phyloP scores from a whole-genome alignment of 2,888 invertebrate genomes.

The Melikaiella ostensackeni region DNA sequence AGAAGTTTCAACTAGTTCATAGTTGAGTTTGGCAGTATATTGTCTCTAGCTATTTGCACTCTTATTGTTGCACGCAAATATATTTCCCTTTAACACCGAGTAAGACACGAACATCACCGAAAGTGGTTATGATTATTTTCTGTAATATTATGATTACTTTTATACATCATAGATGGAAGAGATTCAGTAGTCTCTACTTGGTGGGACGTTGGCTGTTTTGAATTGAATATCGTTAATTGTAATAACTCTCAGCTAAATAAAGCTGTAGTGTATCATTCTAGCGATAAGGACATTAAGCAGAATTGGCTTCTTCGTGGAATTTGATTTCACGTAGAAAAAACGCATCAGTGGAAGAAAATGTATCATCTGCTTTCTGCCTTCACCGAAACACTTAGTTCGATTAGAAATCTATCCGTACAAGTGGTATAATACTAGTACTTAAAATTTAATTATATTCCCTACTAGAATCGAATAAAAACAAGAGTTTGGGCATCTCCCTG shows the following conservation, averaged over 20 bases:
- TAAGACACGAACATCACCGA: slow-evolving; percentile 57
- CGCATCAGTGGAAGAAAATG: slow-evolving; percentile 47
- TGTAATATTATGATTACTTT: slow-evolving; percentile 39
- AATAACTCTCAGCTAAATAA: slow-evolving; percentile 47
- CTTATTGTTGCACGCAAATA: slow-evolving; percentile 53
- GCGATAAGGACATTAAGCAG: slow-evolving; percentile 49
- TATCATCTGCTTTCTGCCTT: slow-evolving; percentile 51
- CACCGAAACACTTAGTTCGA: slow-evolving; percentile 45
- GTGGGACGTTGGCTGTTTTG: slow-evolving; percentile 49
- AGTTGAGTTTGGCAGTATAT: slow-evolving; percentile 77
- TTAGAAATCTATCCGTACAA: slow-evolving; percentile 53
- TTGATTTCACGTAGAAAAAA: slow-evolving; percentile 50
- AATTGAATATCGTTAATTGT: slow-evolving; percentile 48
- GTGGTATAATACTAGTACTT: slow-evolving; percentile 52
- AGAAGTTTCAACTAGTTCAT: slow-evolving; percentile 70
- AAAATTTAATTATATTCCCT: slow-evolving; percentile 43
- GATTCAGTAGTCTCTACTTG: slow-evolving; percentile 59
- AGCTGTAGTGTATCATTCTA: slow-evolving; percentile 42
- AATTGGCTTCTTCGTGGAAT: slow-evolving; percentile 39
- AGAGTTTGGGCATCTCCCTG: slow-evolving; percentile 5
- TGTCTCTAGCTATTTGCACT: slow-evolving; percentile 73
- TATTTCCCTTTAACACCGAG: slow-evolving; percentile 45
- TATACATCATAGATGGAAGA: slow-evolving; percentile 58
- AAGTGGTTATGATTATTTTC: slow-evolving; percentile 42
- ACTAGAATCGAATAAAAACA: slow-evolving; percentile 17